Evolutionary conservation across 1,140 invertebrate genomes (phyloP).

Genomic region (Thereuonema tuberculata): DNA sequence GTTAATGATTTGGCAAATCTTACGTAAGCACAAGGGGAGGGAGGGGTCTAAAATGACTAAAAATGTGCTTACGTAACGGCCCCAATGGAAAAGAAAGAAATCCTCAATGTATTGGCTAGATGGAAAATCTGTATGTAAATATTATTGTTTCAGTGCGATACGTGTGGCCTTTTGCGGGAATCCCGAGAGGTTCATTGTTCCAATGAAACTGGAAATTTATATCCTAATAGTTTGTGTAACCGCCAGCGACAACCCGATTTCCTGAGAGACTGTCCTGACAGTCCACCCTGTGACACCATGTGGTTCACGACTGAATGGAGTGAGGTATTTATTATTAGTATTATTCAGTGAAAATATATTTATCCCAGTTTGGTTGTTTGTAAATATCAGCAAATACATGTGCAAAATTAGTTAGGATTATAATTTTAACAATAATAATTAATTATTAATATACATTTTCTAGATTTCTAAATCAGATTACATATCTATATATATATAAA

Average conservation of each 20-base stretch:
- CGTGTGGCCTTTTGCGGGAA: constrained; percentile 54
- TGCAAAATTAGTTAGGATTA: neutral
- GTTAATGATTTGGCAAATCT: no score
- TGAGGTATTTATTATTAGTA: constrained; percentile 22
- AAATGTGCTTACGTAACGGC: no score
- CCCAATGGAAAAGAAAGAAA: no score
- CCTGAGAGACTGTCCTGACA: constrained; percentile 39
- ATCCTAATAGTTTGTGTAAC: constrained; percentile 49
- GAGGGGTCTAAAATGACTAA: no score
- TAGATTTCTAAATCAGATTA: no score
- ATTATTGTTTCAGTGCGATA: constrained; percentile 40
- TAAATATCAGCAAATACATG: neutral
- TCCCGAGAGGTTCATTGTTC: constrained; percentile 59
- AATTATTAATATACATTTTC: no score
- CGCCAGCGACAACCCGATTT: constrained; percentile 42
- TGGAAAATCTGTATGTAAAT: constrained; percentile 25
- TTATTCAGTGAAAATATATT: no score
- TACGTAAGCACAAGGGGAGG: no score
- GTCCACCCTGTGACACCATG: constrained; percentile 47
- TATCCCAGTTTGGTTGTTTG: no score
- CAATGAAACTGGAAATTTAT: constrained; percentile 52
- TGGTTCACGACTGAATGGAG: constrained; percentile 67
- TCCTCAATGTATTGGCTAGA: no score
- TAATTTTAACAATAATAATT: no score
- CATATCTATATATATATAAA: no score